These are phyloP conservation scores for Ctenomys sociabilis DNA, from an alignment of 2,113 vertebrate species.

Conservation along the genomic window DNA sequence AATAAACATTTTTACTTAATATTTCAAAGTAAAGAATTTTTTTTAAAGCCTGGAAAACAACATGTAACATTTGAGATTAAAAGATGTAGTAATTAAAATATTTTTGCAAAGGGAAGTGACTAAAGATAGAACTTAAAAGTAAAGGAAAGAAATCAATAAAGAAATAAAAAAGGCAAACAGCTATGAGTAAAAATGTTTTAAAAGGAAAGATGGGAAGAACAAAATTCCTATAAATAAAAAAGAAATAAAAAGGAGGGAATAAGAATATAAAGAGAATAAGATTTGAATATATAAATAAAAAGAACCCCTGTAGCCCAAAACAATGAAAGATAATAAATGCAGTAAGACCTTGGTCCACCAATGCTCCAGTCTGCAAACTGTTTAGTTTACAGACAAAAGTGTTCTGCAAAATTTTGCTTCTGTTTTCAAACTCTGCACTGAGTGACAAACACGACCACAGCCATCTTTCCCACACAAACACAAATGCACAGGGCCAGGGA, in stretches of 20 bases:
- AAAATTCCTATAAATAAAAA: background rate
- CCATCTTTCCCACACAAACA: background rate
- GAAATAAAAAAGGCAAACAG: background rate
- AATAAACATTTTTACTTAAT: background rate
- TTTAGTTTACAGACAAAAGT: background rate
- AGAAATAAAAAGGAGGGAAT: background rate
- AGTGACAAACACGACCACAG: background rate
- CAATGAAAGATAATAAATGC: background rate
- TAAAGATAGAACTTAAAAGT: background rate
- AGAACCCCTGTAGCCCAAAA: background rate
- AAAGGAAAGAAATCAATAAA: background rate
- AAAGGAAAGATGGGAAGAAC: background rate
- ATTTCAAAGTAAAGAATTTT: background rate
- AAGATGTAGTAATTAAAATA: background rate
- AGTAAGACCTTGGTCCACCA: background rate
- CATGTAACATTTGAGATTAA: background rate
- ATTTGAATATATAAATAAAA: background rate
- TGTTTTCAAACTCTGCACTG: background rate
- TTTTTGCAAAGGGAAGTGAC: background rate
- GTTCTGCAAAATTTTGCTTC: background rate
- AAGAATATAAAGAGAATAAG: background rate
- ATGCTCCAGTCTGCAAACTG: no score
- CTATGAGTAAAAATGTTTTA: background rate
- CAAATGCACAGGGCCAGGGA: no score
- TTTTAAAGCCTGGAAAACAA: background rate